These are phyloP conservation scores for Xyrauchen texanus DNA, from an alignment of 2,113 vertebrate genomes.

Conservation along the genomic window DNA sequence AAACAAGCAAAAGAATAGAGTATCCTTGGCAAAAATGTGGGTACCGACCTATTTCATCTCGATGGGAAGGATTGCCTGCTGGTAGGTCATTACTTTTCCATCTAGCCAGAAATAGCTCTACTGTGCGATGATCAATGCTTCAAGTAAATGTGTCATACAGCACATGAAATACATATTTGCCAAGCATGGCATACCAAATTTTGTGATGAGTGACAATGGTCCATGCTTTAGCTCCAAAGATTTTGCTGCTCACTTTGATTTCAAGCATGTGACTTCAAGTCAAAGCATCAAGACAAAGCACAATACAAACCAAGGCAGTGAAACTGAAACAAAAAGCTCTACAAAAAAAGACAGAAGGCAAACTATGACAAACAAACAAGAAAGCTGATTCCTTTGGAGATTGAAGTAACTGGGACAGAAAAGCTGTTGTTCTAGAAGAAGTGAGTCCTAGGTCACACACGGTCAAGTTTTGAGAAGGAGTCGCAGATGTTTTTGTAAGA, in stretches of 20 bases:
- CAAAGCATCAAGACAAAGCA: not conserved
- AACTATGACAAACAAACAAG: not conserved
- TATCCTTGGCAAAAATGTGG: slow-evolving; percentile 45
- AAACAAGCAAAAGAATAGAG: slow-evolving; percentile 40
- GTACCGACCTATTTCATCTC: slow-evolving; percentile 42
- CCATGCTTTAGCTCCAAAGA: slow-evolving; percentile 10
- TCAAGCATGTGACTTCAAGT: slow-evolving; percentile 24
- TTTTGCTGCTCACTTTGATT: slow-evolving; percentile 29
- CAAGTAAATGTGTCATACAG: slow-evolving; percentile 29
- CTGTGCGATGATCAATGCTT: slow-evolving; percentile 31
- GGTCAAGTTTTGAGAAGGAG: slow-evolving; percentile 24
- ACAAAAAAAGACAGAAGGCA: not conserved
- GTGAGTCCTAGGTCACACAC: slow-evolving; percentile 33
- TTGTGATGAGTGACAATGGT: slow-evolving; percentile 32
- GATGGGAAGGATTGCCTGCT: slow-evolving; percentile 42
- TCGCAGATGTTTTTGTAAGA: slow-evolving; percentile 30
- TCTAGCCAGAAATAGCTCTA: slow-evolving; percentile 39
- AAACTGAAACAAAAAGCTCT: not conserved
- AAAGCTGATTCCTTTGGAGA: not conserved
- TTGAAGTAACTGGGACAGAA: slow-evolving; percentile 5
- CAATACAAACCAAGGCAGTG: not conserved
- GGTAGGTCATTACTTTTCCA: slow-evolving; percentile 48
- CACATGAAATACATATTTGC: slow-evolving; percentile 40
- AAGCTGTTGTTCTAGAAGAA: slow-evolving; percentile 27
- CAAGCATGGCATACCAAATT: slow-evolving; percentile 37